Percentiles rank a stretch among this genome's conserved stretches.
phyloP scores from a whole-genome alignment of 2,113 vertebrate genomes.

The Thamnaconus septentrionalis region DNA sequence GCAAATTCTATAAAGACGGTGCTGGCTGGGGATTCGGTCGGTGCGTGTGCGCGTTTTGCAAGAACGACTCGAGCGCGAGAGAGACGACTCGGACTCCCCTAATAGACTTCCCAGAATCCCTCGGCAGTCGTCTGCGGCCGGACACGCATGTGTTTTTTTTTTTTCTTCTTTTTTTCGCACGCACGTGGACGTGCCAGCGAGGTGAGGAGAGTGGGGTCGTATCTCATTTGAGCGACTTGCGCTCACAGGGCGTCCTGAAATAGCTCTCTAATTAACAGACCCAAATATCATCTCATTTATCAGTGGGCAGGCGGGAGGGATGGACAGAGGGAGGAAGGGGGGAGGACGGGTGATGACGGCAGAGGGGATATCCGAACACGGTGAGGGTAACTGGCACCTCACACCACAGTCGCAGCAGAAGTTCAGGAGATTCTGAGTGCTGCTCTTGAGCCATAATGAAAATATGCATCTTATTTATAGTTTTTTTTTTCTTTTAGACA shows the following conservation, averaged over 20 bases:
- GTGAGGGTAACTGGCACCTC: conserved; percentile 7
- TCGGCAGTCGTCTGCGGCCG: conserved; percentile 44
- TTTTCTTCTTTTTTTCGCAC: neutral
- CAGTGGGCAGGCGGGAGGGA: conserved; percentile 19
- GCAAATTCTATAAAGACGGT: conserved; percentile 2
- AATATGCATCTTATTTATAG: too few relatives aligned
- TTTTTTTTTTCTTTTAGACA: too few relatives aligned
- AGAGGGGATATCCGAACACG: neutral
- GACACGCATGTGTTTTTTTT: conserved; percentile 9
- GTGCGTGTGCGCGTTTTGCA: neutral
- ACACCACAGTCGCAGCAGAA: too few relatives aligned
- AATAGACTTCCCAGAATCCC: conserved; percentile 38
- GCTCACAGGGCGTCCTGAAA: conserved; percentile 62
- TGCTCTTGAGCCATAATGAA: too few relatives aligned
- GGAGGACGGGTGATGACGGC: conserved; percentile 9
- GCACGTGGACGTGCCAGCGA: conserved; percentile 7
- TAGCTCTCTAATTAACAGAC: conserved; percentile 75
- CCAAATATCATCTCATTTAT: conserved; percentile 71
- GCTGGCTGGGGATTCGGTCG: neutral
- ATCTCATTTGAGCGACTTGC: conserved; percentile 51
- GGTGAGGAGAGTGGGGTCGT: conserved; percentile 47
- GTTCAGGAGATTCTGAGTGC: too few relatives aligned
- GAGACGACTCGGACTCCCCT: conserved; percentile 36
- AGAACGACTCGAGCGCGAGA: neutral
- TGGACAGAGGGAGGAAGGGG: conserved; percentile 31